Evolutionary conservation across 2,113 vertebrate species (phyloP), one percentile per base, ranked within the genome.

Genomic region (Prochilodus magdalenae): DNA sequence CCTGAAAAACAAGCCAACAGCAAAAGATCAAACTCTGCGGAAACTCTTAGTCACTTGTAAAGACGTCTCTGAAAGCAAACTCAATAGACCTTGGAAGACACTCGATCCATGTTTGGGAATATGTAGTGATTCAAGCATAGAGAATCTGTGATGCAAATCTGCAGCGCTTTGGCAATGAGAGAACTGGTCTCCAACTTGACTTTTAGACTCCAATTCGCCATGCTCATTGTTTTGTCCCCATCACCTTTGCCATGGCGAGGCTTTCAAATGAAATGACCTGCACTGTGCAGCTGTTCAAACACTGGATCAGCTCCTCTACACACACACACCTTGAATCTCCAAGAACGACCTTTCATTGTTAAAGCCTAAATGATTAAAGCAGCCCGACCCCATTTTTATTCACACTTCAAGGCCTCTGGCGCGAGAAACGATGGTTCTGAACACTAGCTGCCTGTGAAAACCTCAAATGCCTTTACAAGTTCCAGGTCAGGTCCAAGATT

Each of bases 1-100:
- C 97, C 97, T 99, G 86, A 73, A 76, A 49, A 74, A 90, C 84
- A 84, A 57, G 3, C 51, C 71, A 65, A 29, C 36, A 3, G 55
- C 8, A n/a, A 36, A n/a, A 80, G 24, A 26, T 22, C 73, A 66
- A 60, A 73, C 44, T 24, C 5, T 2, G 30, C 24, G 16, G 65
- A 51, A 75, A 75, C 47, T 82, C 80, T 82, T 75, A 75, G 72
- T 67, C 80, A 82, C 73, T 76, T 70, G 33, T 59, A 47, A 76
- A 81, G 22, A 40, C n/a, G 29, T 26, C n/a, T 47, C 47, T 27
- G 77, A 73, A 77, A 73, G 16, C 49, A 80, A 84, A 57, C 53
- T 44, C 55, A 76, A 33, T 36, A n/a, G 30, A 78, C 33, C 27
- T 18, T 8, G 15, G 16, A 65, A 36, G 74, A 67, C 70, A 73